These are phyloP conservation scores for Priocnemis perturbator DNA, from an alignment of 2,888 invertebrate genomes.

Conservation along the genomic window DNA sequence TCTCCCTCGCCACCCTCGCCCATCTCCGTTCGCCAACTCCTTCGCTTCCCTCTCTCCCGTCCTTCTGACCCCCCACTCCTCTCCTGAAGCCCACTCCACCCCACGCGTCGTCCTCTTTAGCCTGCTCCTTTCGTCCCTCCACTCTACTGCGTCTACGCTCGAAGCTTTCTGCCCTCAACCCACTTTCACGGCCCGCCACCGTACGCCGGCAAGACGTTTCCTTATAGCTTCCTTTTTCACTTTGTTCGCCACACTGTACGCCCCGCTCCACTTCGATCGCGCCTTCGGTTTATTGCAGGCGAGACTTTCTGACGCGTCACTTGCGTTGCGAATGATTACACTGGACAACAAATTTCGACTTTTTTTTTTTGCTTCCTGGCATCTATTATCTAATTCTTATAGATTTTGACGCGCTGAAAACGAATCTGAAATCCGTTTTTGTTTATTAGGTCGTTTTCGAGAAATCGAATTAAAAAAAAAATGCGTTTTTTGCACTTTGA, in stretches of 20 bases:
- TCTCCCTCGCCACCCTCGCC: not conserved
- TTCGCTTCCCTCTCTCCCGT: not conserved
- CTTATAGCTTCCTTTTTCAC: conserved; percentile 25
- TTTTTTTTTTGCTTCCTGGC: not conserved
- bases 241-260: conserved; percentile 19
- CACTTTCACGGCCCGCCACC: conserved; percentile 17
- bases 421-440: too few species aligned
- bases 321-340: too few species aligned
- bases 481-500: too few species aligned
- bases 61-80: not conserved
- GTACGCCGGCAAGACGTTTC: conserved; percentile 25
- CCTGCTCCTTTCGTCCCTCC: not conserved
- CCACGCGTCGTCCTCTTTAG: not conserved
- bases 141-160: not conserved
- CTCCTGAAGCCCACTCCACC: not conserved
- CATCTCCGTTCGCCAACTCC: too few species aligned
- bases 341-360: too few species aligned
- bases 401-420: too few species aligned
- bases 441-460: too few species aligned
- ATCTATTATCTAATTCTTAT: too few species aligned
- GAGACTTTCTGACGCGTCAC: not conserved
- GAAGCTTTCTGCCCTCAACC: not conserved
- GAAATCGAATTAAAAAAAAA: too few species aligned
- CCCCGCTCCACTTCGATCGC: too few species aligned
- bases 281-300: too few species aligned